Percentiles rank a stretch among this genome's conserved stretches.
phyloP scores from a whole-genome alignment of 2,113 vertebrate genomes.

The Thymallus thymallus region DNA sequence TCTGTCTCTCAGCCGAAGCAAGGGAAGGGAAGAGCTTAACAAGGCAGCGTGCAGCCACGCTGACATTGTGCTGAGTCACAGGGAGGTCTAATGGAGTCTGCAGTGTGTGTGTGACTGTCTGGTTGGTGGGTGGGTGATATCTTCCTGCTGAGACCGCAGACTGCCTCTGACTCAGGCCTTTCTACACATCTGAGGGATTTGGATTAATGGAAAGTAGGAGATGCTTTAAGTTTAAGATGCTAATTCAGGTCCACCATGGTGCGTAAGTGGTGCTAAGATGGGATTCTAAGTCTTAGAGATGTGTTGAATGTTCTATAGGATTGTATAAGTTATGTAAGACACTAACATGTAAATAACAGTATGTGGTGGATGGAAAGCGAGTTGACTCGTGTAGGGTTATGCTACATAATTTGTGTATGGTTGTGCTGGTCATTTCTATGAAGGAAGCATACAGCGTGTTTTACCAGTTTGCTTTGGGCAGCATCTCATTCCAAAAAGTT shows the following conservation, averaged over 20 bases:
- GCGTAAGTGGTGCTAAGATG: too few species aligned
- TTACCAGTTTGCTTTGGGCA: too few species aligned
- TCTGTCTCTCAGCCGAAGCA: too few species aligned
- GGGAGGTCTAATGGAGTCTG: conserved; percentile 21
- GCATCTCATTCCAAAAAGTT: too few species aligned
- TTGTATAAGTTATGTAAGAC: background rate
- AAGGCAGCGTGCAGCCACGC: conserved; percentile 15
- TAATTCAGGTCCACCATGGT: too few species aligned
- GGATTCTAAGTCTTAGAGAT: background rate
- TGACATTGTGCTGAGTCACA: conserved; percentile 53
- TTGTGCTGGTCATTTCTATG: too few species aligned
- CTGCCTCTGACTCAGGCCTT: conserved; percentile 3
- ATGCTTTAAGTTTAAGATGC: too few species aligned
- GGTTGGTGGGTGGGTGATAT: background rate
- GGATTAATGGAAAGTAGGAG: background rate
- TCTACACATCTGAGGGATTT: background rate
- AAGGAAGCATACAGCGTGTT: too few species aligned
- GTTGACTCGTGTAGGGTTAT: too few species aligned
- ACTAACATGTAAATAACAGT: background rate
- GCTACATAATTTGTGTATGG: too few species aligned
- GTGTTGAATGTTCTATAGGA: background rate
- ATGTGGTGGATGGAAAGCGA: background rate
- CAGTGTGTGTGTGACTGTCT: conserved; percentile 17
- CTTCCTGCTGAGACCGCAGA: conserved; percentile 25
- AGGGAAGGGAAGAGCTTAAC: background rate